Conservation (phyloP, 2,888 invertebrate genomes). For the Hemicrepidius hirtus region DNA sequence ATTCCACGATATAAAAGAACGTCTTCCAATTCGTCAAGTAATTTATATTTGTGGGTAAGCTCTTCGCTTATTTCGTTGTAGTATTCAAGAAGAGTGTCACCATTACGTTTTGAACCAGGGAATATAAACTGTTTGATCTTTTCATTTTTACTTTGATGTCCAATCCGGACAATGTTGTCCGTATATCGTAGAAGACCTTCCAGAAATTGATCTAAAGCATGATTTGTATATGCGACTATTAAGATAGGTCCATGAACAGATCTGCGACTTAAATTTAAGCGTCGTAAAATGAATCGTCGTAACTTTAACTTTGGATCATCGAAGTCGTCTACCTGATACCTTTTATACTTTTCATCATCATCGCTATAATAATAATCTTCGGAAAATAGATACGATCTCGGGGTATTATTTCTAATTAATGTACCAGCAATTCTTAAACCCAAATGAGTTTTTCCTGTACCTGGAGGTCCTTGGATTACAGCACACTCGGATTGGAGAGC, state of each 20-base stretch:
- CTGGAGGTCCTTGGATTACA: constrained; percentile 91
- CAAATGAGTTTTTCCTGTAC: constrained; percentile 87
- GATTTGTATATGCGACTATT: constrained; percentile 89
- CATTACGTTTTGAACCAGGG: neutral
- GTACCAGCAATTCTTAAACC: neutral
- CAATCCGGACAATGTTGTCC: neutral
- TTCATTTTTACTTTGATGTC: neutral
- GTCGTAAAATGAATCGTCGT: too few relatives aligned
- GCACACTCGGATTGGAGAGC: constrained; percentile 74
- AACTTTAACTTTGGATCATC: too few relatives aligned
- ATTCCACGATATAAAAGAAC: too few relatives aligned
- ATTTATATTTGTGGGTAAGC: neutral
- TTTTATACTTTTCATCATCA: too few relatives aligned
- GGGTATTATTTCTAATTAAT: neutral
- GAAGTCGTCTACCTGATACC: too few relatives aligned
- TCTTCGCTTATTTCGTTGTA: too few relatives aligned
- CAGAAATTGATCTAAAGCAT: constrained; percentile 90
- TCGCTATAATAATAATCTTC: too few relatives aligned
- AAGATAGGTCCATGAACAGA: constrained; percentile 80
- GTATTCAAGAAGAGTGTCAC: too few relatives aligned
- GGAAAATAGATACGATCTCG: too few relatives aligned
- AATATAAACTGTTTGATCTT: neutral
- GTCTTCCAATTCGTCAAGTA: too few relatives aligned
- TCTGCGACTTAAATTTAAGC: neutral
- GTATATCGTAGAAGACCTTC: constrained; percentile 74